Conservation (phyloP, 2,888 invertebrate genomes). For the Sphaerophoria rueppellii region DNA sequence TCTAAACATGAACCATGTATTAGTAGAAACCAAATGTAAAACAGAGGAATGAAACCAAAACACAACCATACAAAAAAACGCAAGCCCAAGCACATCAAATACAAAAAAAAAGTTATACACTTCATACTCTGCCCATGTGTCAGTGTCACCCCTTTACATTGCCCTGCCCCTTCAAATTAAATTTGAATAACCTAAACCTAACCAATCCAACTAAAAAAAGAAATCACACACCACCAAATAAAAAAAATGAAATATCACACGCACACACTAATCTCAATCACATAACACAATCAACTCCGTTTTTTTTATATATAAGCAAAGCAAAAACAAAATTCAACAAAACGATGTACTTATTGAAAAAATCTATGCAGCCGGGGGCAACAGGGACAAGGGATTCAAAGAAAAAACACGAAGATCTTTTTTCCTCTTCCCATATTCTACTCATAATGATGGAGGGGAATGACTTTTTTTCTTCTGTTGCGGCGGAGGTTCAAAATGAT, state of each 20-base stretch:
- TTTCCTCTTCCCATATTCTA: constrained; percentile 39
- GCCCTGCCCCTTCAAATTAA: constrained; percentile 38
- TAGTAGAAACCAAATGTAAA: constrained; percentile 39
- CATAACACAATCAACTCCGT: constrained; percentile 35
- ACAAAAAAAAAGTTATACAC: constrained; percentile 50
- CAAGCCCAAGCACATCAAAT: constrained; percentile 56
- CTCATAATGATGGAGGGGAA: constrained; percentile 60
- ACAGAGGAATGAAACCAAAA: constrained; percentile 55
- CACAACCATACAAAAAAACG: constrained; percentile 60
- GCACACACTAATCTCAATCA: constrained; percentile 28
- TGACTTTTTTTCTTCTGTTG: constrained; percentile 52
- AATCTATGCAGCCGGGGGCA: not conserved
- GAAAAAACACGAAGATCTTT: constrained; percentile 40
- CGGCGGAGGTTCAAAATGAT: constrained; percentile 74
- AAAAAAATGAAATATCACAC: constrained; percentile 44
- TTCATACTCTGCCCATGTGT: constrained; percentile 57
- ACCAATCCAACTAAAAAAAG: constrained; percentile 51
- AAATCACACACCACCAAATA: constrained; percentile 52
- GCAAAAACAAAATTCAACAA: constrained; percentile 14
- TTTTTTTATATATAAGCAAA: constrained; percentile 20
- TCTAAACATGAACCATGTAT: constrained; percentile 21
- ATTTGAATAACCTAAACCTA: not conserved
- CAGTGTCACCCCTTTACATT: constrained; percentile 39
- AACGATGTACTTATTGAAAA: constrained; percentile 8
- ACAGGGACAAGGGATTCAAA: constrained; percentile 34